Base-by-base conservation (phyloP, 2,888 invertebrate species). In the Drosophila mercatorum region DNA sequence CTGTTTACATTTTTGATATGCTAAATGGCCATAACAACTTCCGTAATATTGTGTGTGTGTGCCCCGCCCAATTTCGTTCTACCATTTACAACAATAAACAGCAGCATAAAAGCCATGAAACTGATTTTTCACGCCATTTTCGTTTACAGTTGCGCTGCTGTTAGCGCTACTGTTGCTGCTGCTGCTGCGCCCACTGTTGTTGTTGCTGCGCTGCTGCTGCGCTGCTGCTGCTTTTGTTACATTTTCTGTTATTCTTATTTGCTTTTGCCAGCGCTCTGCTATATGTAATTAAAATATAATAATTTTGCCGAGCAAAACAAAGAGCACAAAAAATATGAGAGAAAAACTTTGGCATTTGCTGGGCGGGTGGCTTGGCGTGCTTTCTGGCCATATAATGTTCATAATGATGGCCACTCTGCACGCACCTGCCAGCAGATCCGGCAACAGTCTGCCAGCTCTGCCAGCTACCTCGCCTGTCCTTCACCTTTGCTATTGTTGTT, bases 271-370 rank as follows among this genome's bases (percentile, higher is more conserved):
- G 63, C 6, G 40, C 44, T 64, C 44, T 64, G 81, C 70, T 61
- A 88, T 79, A 78, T 89, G 90, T 87, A 87, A 87, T 87, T 87
- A 87, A 87, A 89, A 89, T 89, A 85, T 89, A 89, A 89, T 85
- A 75, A 89, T 89, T 89, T 88, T 73, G 64, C 67, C 59, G 44
- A 77, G 70, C 67, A 80, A 74, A 77, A 77, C 79, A 77, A 44
- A 44, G 28, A 55, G 17, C 17, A 17, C 10, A 17, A 38, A 12
- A 26, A 31, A 41, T 41, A 61, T 57, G 70, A 1, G 22, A 1
- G 17, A 22, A 22, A 88, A 86, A 84, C 73, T 84, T 49, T 76
- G 36, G 43, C 49, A 28, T 12, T 8, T 8, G 49, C 3, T 34
- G n/a, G 31, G 43, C 12, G 26, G 22, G 10, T 3, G 61, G 28